phyloP scores from a whole-genome alignment of 1,140 invertebrate species.

The Sminthurinus signatus region DNA sequence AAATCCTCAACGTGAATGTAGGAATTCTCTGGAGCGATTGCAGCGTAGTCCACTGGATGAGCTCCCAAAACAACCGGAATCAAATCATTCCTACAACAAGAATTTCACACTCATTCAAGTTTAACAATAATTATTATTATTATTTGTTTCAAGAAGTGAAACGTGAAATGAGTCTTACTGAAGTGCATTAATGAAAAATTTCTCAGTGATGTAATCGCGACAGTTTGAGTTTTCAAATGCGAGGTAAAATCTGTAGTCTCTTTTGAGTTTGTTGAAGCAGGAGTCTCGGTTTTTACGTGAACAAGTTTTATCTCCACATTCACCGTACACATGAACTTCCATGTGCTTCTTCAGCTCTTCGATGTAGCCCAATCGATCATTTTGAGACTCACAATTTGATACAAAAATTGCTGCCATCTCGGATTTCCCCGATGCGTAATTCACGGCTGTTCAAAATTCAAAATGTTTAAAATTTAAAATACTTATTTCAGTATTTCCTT shows the following conservation, averaged over 20 bases:
- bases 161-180: conserved; percentile 46
- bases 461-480: neutral
- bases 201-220: conserved; percentile 92
- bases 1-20: conserved; percentile 77
- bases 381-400: conserved; percentile 54
- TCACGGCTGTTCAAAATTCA: conserved; percentile 44
- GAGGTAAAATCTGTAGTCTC: conserved; percentile 19
- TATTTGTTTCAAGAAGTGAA: no score
- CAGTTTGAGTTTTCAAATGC: conserved; percentile 75
- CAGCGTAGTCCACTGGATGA: conserved; percentile 47
- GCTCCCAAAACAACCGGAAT: conserved; percentile 65
- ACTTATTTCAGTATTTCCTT: no score
- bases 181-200: conserved; percentile 87
- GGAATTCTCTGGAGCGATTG: conserved; percentile 56
- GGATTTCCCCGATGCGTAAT: conserved; percentile 13
- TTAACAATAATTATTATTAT: no score
- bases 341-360: conserved; percentile 52
- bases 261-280: neutral
- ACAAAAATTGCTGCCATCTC: conserved; percentile 49
- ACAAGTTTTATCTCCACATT: conserved; percentile 52
- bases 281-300: neutral
- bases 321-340: conserved; percentile 60
- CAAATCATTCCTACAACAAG: conserved; percentile 50
- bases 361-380: conserved; percentile 53
- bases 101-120: no score